Evolutionary conservation across 1,140 invertebrate genomes (phyloP).

Genomic region (Pseudobourletiella spinata): DNA sequence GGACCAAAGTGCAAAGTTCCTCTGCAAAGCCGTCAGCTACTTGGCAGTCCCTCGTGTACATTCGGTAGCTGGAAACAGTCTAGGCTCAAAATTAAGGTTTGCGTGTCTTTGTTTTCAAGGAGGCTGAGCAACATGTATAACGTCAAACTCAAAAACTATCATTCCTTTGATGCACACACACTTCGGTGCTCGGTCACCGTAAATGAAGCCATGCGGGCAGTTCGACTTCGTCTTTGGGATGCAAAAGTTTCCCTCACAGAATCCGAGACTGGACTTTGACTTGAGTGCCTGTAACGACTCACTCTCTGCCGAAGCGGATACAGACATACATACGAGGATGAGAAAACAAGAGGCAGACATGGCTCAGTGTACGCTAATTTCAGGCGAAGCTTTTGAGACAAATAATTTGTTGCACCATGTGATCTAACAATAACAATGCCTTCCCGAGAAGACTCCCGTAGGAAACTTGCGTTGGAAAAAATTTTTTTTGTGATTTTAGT

Average conservation of each 20-base stretch:
- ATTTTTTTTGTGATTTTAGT: too few relatives aligned
- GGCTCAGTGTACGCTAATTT: too few relatives aligned
- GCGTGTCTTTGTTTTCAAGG: background rate
- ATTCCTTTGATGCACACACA: conserved; percentile 23
- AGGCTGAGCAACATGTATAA: background rate
- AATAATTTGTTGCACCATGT: too few relatives aligned
- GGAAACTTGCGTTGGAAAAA: too few relatives aligned
- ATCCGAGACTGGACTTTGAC: conserved; percentile 2
- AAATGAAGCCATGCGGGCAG: conserved; percentile 12
- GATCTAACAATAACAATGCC: too few relatives aligned
- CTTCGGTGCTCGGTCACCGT: conserved; percentile 7
- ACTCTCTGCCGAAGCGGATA: too few relatives aligned
- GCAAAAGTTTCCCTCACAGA: conserved; percentile 8
- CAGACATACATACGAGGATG: too few relatives aligned
- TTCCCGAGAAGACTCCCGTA: too few relatives aligned
- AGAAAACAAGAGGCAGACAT: too few relatives aligned
- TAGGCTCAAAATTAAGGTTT: background rate
- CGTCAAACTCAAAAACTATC: conserved; percentile 9
- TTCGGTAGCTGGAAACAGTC: conserved; percentile 15
- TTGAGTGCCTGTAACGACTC: too few relatives aligned
- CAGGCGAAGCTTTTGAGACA: too few relatives aligned
- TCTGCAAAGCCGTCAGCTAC: conserved; percentile 19
- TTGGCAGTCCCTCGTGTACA: conserved; percentile 14
- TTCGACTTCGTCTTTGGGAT: conserved; percentile 4
- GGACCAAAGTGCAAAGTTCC: conserved; percentile 13